Evolutionary conservation across 2,797 vertebrate species (phyloP), one percentile per base, ranked within the genome.

Genomic region (Scleropages formosus): DNA sequence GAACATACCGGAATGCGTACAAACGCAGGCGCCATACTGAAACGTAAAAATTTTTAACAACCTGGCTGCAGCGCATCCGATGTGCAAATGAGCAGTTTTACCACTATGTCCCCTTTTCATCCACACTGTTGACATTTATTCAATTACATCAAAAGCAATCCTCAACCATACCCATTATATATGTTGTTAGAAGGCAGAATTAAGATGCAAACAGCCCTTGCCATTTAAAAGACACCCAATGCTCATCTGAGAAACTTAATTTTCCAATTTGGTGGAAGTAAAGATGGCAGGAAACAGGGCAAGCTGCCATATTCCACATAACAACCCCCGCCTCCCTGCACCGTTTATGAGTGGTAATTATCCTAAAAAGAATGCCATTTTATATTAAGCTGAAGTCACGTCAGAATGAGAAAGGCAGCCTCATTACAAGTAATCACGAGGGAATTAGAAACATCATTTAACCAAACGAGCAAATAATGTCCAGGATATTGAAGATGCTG

Each of bases 381-480:
- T 93, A 94, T 94, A 95, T 95, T 95, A 95, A 94, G 92, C 93
- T 95, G 91, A 94, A 94, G 93, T 95, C 92, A 92, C 90, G 94
- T 94, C 92, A 94, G 89, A 91, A 94, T 88, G 90, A 96, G 93
- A 95, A 95, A 95, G 92, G 94, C 88, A 89, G 94, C 90, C 92
- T 95, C 95, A 95, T 97, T 96, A 96, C 92, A 88, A 85, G 89
- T 94, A 95, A 96, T 96, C 95, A 97, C 85, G 87, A 92, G 88
- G 90, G 93, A 96, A 97, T 96, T 94, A 96, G 94, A 95, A 94
- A 94, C 94, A 95, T 96, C 92, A 96, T 97, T 96, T 95, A 95
- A 96, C 92, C 93, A 95, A 96, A 95, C 91, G 89, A 93, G 94
- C 92, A 93, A 95, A 98, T 96, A 94, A 96, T 96, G 94, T 95